A percentile compares a stretch with the other conserved stretches of the same genome.
Evolutionary conservation across 2,113 vertebrate genomes (phyloP).

Genomic region (Cheilinus undulatus): DNA sequence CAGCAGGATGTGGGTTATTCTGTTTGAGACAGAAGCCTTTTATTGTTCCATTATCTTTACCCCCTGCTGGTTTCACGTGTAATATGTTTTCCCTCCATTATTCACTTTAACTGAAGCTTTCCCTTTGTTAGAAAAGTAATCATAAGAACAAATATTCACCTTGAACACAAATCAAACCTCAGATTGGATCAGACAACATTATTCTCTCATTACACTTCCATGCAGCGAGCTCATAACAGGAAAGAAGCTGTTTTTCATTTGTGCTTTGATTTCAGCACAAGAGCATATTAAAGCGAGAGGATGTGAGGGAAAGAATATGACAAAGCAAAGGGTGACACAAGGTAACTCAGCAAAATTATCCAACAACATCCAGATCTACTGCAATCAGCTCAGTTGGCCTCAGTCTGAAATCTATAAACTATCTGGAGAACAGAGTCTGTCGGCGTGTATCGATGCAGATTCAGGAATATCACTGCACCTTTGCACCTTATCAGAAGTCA

Average conservation of each 20-base stretch:
- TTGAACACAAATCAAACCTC: neutral
- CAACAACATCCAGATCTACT: conserved; percentile 40
- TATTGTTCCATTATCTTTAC: neutral
- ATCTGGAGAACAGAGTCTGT: conserved; percentile 36
- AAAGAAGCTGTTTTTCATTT: conserved; percentile 21
- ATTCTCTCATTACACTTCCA: conserved; percentile 2
- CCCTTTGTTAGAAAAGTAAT: neutral
- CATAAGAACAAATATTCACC: neutral
- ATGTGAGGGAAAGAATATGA: conserved; percentile 15
- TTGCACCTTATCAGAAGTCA: conserved; percentile 14
- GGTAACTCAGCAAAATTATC: conserved; percentile 31
- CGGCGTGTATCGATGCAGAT: conserved; percentile 41
- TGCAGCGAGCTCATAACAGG: conserved; percentile 1
- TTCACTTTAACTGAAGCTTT: neutral
- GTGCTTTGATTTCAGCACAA: conserved; percentile 29
- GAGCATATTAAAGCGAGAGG: conserved; percentile 9
- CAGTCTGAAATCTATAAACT: conserved; percentile 48
- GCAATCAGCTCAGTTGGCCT: conserved; percentile 36
- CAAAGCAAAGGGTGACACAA: conserved; percentile 21
- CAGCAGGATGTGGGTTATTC: neutral
- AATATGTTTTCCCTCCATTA: neutral
- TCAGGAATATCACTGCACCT: conserved; percentile 17
- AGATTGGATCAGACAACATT: neutral
- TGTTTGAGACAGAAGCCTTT: neutral
- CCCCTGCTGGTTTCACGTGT: neutral